Conservation (phyloP, 1,140 invertebrate genomes). For the Nylanderia fulva region DNA sequence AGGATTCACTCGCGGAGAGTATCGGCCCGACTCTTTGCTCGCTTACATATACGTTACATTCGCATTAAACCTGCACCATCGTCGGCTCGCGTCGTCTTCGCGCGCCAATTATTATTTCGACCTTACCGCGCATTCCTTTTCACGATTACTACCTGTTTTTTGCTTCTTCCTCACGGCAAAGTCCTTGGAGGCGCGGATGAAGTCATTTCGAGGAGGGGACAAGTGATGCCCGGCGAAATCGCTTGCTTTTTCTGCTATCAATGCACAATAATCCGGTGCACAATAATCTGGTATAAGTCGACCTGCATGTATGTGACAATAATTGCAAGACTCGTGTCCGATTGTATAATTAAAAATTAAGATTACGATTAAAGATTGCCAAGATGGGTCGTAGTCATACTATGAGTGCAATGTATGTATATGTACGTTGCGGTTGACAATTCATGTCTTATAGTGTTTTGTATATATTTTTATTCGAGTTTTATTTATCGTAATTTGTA, state of each 20-base stretch:
- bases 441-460: not conserved
- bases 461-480: not conserved
- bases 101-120: slow-evolving; percentile 68
- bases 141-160: slow-evolving; percentile 72
- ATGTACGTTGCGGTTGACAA: not conserved
- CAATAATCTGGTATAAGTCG: not conserved
- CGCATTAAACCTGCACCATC: slow-evolving; percentile 30
- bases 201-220: slow-evolving; percentile 69
- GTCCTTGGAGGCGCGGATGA: slow-evolving; percentile 74
- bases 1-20: not conserved
- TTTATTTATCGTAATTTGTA: not conserved
- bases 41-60: slow-evolving; percentile 23
- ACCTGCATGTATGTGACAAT: not conserved
- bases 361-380: not conserved
- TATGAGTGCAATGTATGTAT: too few species aligned
- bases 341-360: not conserved
- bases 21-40: not conserved
- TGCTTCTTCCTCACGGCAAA: slow-evolving; percentile 66
- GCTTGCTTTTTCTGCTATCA: slow-evolving; percentile 21
- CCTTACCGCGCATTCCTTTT: slow-evolving; percentile 67
- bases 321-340: not conserved
- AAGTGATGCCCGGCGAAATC: slow-evolving; percentile 40
- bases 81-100: not conserved
- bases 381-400: not conserved
- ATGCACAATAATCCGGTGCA: not conserved